Conservation (phyloP, 1,140 invertebrate genomes). For the Drosophila albomicans region DNA sequence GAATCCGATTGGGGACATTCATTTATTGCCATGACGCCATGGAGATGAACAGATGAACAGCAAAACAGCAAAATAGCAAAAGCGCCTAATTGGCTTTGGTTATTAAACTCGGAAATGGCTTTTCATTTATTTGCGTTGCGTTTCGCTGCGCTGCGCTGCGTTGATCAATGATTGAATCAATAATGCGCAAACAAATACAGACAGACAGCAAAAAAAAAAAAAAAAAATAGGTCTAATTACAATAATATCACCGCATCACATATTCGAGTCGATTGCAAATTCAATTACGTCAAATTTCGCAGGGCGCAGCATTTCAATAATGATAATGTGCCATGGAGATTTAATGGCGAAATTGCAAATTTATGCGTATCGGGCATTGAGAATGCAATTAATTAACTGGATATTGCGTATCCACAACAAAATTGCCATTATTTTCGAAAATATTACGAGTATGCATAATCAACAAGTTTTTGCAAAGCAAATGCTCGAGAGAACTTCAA, state of each 20-base stretch:
- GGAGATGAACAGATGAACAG: too few species aligned
- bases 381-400: neutral
- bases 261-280: neutral
- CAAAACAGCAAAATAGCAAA: too few species aligned
- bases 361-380: neutral
- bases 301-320: neutral
- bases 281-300: neutral
- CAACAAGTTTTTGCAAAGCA: too few species aligned
- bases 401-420: neutral
- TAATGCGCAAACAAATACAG: neutral
- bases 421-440: neutral
- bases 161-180: constrained; percentile 27
- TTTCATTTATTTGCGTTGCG: constrained; percentile 10
- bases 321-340: neutral
- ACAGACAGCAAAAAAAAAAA: too few species aligned
- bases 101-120: constrained; percentile 28
- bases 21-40: constrained; percentile 20
- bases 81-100: constrained; percentile 24
- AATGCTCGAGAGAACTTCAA: too few species aligned
- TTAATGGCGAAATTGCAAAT: neutral
- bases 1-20: constrained; percentile 35
- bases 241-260: neutral
- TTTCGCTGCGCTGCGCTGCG: too few species aligned
- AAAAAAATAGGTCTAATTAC: constrained; percentile 2
- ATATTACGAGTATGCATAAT: too few species aligned